These are phyloP conservation scores for Bubo bubo DNA, from an alignment of 2,113 vertebrate species.

Conservation along the genomic window DNA sequence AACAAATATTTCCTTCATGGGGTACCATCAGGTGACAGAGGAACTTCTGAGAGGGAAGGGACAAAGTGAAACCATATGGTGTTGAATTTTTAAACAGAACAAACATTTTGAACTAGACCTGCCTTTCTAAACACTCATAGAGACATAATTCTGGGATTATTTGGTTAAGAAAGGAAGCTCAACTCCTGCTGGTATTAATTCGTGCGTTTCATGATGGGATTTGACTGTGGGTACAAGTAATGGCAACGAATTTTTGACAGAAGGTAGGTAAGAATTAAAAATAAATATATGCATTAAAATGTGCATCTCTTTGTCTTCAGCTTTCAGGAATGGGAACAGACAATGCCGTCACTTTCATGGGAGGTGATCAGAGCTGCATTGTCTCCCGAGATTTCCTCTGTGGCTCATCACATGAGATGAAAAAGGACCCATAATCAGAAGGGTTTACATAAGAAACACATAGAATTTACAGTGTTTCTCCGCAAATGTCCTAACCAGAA, in stretches of 20 bases:
- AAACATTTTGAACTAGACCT: not conserved
- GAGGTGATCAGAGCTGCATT: not conserved
- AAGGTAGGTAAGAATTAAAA: not conserved
- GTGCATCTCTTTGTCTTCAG: not conserved
- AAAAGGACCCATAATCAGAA: not conserved
- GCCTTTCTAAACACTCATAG: not conserved
- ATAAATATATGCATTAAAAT: not conserved
- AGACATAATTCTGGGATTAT: not conserved
- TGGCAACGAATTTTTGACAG: not conserved
- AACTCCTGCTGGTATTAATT: not conserved
- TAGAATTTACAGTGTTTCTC: not conserved
- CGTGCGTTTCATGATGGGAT: not conserved
- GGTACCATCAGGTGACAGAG: not conserved
- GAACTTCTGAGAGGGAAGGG: not conserved
- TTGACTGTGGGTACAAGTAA: not conserved
- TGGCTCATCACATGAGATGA: not conserved
- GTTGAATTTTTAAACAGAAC: not conserved
- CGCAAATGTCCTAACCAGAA: not conserved
- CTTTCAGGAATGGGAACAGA: not conserved
- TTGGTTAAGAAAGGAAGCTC: not conserved
- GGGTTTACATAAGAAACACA: not conserved
- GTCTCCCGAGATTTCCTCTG: not conserved
- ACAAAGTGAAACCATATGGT: not conserved
- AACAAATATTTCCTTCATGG: not conserved
- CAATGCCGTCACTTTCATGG: not conserved